Evolutionary conservation across 2,888 invertebrate species (phyloP).

Genomic region (Pandemis heparana): DNA sequence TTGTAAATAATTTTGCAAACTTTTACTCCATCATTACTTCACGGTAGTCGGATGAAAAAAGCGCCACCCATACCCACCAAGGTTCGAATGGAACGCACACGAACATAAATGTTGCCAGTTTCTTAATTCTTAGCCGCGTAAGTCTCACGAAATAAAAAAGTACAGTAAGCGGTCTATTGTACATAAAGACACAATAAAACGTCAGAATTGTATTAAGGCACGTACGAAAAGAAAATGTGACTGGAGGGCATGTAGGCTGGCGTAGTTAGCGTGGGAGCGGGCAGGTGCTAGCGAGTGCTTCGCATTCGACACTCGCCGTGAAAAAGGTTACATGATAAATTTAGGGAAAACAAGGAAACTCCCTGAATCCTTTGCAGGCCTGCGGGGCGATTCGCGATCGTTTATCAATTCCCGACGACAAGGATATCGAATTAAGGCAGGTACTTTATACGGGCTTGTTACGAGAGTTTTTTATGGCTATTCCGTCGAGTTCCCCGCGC

Average conservation of each 20-base stretch:
- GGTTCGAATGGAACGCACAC: background rate
- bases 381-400: conserved; percentile 43
- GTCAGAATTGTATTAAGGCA: conserved; percentile 49
- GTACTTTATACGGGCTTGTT: conserved; percentile 42
- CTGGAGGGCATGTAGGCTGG: conserved; percentile 66
- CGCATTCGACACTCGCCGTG: conserved; percentile 51
- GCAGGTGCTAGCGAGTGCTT: conserved; percentile 61
- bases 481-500: conserved; percentile 22
- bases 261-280: conserved; percentile 67
- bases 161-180: conserved; percentile 2
- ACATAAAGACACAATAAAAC: conserved; percentile 56
- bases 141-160: background rate
- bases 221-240: conserved; percentile 66
- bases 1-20: background rate
- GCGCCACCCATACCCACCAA: background rate
- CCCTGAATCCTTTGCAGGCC: conserved; percentile 36
- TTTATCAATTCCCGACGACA: conserved; percentile 45
- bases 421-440: conserved; percentile 46
- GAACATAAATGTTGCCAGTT: background rate
- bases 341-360: conserved; percentile 53
- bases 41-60: background rate
- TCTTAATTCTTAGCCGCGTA: background rate
- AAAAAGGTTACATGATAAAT: conserved; percentile 65
- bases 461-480: conserved; percentile 43
- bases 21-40: background rate